phyloP scores from a whole-genome alignment of 2,797 vertebrate species.

The Ptychobarbus kaznakovi region DNA sequence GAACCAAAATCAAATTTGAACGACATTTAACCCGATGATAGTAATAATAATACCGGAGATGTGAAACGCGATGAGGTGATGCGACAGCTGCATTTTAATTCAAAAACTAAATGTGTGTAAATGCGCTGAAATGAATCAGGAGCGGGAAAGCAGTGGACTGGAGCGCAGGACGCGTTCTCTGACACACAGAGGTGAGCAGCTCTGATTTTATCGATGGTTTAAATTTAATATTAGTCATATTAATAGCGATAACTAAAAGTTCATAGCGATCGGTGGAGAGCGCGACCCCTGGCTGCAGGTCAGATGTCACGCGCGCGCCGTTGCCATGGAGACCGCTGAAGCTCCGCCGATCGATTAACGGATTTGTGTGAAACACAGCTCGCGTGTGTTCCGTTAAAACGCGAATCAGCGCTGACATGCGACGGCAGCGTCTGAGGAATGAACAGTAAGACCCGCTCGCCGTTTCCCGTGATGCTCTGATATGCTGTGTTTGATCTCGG shows the following conservation, averaged over 20 bases:
- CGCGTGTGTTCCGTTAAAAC: not conserved
- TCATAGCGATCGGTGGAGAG: not conserved
- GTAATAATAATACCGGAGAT: not conserved
- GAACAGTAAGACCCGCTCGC: conserved; percentile 65
- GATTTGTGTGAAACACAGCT: not conserved
- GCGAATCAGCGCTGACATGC: not conserved
- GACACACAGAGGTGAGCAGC: not conserved
- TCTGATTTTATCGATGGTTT: not conserved
- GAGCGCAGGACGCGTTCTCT: not conserved
- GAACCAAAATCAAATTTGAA: not conserved
- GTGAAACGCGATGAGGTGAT: not conserved
- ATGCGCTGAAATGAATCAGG: not conserved
- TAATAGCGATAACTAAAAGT: not conserved
- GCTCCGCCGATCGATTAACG: not conserved
- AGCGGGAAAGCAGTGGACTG: not conserved
- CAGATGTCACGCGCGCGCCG: conserved; percentile 80
- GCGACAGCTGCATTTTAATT: not conserved
- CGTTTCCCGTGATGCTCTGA: not conserved
- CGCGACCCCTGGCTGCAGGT: conserved; percentile 61
- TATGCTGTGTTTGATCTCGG: not conserved
- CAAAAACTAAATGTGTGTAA: not conserved
- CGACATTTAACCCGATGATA: not conserved
- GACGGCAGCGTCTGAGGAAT: conserved; percentile 58
- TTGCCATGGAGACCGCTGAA: conserved; percentile 86
- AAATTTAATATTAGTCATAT: not conserved